These are phyloP conservation scores for Danaus plexippus DNA, from an alignment of 1,140 invertebrate species.

Conservation along the genomic window DNA sequence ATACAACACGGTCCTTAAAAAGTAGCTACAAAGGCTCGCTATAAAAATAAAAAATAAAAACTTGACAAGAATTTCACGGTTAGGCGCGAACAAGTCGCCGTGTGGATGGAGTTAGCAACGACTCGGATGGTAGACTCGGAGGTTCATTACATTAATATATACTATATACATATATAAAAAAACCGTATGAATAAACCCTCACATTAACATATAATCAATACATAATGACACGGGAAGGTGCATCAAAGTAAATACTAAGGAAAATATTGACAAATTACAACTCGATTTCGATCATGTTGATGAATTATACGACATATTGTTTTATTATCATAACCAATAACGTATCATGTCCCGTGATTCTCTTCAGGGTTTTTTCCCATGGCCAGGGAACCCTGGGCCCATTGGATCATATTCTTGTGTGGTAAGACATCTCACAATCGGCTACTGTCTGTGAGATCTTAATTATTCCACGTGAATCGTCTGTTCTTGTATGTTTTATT, in stretches of 20 bases:
- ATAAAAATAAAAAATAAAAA: conserved; percentile 26
- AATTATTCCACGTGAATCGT: conserved; percentile 10
- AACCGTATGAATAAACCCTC: not conserved
- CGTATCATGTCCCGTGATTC: no score
- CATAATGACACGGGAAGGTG: no score
- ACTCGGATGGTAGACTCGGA: no score
- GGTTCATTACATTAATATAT: no score
- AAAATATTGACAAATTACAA: no score
- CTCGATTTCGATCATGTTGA: no score
- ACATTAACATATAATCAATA: conserved; percentile 5
- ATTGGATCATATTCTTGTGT: not conserved
- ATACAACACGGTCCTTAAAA: conserved; percentile 20
- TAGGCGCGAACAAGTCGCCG: conserved; percentile 23
- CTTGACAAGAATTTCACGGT: conserved; percentile 26
- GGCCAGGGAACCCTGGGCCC: no score
- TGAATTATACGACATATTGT: no score
- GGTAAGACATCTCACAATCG: conserved; percentile 1
- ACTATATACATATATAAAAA: no score
- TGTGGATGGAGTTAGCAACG: not conserved
- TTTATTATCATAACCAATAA: no score
- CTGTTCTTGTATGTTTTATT: conserved; percentile 4
- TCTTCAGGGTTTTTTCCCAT: no score
- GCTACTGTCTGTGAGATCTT: conserved; percentile 12
- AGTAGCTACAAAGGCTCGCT: conserved; percentile 17
- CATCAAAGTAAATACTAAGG: no score